A percentile compares a stretch with the other conserved stretches of the same genome.
Conservation (phyloP, 2,113 vertebrate genomes). For the Dolichotis patagonum region DNA sequence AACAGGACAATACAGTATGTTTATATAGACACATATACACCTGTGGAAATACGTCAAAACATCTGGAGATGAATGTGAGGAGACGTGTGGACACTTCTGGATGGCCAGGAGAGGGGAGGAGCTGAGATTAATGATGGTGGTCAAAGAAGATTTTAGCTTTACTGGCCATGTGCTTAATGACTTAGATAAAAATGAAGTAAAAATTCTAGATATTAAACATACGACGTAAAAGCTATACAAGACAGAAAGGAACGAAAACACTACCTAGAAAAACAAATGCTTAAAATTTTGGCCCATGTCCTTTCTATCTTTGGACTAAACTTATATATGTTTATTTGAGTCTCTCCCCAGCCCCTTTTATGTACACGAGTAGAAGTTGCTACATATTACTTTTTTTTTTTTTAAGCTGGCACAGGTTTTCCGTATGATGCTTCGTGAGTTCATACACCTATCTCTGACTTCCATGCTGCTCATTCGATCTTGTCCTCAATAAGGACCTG, state of each 20-base stretch:
- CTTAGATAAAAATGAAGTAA: background rate
- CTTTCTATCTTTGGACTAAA: background rate
- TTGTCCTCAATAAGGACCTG: background rate
- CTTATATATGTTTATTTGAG: background rate
- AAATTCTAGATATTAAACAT: background rate
- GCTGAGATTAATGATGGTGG: background rate
- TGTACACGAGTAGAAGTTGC: background rate
- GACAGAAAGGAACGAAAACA: background rate
- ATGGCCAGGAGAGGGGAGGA: background rate
- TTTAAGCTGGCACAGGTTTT: constrained; percentile 11
- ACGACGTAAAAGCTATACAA: background rate
- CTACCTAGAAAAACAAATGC: background rate
- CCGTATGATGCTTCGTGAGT: background rate
- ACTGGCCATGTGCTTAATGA: background rate
- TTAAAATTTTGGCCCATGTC: background rate
- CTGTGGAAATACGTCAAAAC: background rate
- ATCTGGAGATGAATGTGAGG: background rate
- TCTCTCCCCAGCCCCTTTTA: background rate
- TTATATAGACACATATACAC: background rate
- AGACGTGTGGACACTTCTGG: background rate
- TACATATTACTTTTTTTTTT: background rate
- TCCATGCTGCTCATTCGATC: background rate
- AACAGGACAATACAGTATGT: background rate
- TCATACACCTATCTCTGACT: background rate
- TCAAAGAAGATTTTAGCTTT: constrained; percentile 5